Conservation (phyloP, 2,888 invertebrate species). For the Drosophila subsilvestris region DNA sequence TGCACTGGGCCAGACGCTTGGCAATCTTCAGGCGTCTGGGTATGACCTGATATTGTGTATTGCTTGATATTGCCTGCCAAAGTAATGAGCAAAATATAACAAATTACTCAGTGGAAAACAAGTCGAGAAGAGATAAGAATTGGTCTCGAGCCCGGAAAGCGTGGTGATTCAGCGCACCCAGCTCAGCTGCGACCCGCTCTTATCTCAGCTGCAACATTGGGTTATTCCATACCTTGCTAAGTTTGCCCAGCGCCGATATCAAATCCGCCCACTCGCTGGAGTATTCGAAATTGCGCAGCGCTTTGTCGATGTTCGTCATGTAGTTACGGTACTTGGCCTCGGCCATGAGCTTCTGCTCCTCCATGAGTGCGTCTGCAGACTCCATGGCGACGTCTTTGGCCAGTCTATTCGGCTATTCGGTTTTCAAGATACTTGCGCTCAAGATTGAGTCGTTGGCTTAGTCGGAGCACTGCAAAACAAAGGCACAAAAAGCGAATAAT, state of each 20-base stretch:
- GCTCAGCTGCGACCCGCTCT: background rate
- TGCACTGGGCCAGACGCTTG: constrained; percentile 95
- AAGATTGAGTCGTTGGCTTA: constrained; percentile 22
- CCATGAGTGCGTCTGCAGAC: constrained; percentile 84
- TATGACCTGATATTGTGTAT: constrained; percentile 93
- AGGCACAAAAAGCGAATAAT: constrained; percentile 34
- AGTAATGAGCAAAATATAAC: constrained; percentile 48
- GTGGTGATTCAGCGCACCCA: constrained; percentile 26
- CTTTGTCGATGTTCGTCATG: constrained; percentile 93
- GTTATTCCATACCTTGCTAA: constrained; percentile 90
- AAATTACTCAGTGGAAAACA: constrained; percentile 18
- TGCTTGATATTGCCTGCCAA: constrained; percentile 89
- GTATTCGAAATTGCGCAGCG: constrained; percentile 94
- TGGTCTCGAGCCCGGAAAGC: background rate
- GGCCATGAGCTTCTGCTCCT: constrained; percentile 92
- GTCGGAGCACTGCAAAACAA: constrained; percentile 16
- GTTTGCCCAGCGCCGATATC: constrained; percentile 94
- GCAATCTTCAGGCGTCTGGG: constrained; percentile 94
- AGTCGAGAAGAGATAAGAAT: constrained; percentile 11
- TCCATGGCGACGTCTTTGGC: constrained; percentile 75
- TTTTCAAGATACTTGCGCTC: constrained; percentile 8
- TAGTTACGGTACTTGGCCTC: constrained; percentile 93
- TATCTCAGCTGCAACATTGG: constrained; percentile 8
- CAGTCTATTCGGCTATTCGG: constrained; percentile 5
- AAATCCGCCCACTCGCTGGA: constrained; percentile 98